Evolutionary conservation across 23 tunicate species (phyloP), one percentile per base, ranked within the genome.

Genomic region (Oikopleura vanhoeffeni): DNA sequence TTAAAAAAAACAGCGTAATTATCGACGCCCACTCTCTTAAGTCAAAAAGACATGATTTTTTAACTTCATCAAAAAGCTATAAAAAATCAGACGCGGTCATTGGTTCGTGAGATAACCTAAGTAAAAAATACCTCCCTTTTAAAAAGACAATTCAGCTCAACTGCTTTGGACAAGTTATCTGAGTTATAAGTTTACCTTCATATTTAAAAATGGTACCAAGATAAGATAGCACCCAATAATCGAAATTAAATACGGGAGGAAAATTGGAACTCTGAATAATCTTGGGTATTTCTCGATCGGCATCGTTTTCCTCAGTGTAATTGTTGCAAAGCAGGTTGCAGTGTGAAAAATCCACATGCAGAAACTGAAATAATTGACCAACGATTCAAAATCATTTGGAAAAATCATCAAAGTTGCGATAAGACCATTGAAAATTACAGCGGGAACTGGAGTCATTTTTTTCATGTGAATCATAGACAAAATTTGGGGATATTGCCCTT

Each of bases 361-460:
- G 79, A 71, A 71, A 38, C 79, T 71, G 38, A 71, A 71, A 32
- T 13, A 13, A 32, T 71, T 71, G 79, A 71, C 79, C 35, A 71
- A 32, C 3, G 35, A 13, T 18, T 71, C 32, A 38, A 71, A 71
- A 71, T 71, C 35, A 30, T 30, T 30, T 18, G 35, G 27, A 18
- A 71, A 18, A 2, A 71, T 71, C 34, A 71, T 18, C 3, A 71
- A 32, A 24, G 35, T 71, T 18, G 79, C 2, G 38, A 71, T 28
- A 18, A 30, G 4, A 2, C 34, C 79, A 30, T 18, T 71, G 35
- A 71, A 71, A 24, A 71, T 18, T 13, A 71, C 79, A 2, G 38
- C 27, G 27, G 79, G 79, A 2, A 30, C 27, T 18, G 79, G 79
- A 33, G 79, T 13, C 35, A 18, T 71, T 2, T 71, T 71, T 18